These are phyloP conservation scores for Cryptops parisi DNA, from an alignment of 2,888 invertebrate species.

Conservation along the genomic window DNA sequence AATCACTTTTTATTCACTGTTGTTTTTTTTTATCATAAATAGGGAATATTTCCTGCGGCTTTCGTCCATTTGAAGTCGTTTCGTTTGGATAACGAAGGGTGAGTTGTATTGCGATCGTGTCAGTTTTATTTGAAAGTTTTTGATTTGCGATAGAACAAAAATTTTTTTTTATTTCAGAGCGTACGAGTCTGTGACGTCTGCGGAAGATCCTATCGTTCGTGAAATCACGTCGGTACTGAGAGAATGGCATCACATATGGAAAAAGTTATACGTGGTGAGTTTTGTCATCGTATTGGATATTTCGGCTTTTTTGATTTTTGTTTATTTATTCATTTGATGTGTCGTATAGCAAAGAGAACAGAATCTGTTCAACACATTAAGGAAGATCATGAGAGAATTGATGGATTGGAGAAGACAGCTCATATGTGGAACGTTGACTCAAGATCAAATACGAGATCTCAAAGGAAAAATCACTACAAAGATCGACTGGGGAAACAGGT, in stretches of 20 bases:
- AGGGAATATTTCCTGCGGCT: constrained; percentile 64
- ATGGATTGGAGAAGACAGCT: constrained; percentile 71
- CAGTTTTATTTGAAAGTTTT: neutral
- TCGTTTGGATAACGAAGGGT: constrained; percentile 67
- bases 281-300: too few relatives aligned
- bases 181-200: constrained; percentile 51
- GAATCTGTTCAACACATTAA: constrained; percentile 69
- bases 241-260: constrained; percentile 92
- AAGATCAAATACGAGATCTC: constrained; percentile 75
- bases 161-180: constrained; percentile 29
- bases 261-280: constrained; percentile 69
- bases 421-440: constrained; percentile 73
- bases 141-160: neutral
- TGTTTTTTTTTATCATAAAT: constrained; percentile 29
- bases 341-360: constrained; percentile 69
- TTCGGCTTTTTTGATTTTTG: neutral
- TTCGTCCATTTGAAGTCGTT: constrained; percentile 64
- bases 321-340: constrained; percentile 23
- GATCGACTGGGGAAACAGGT: constrained; percentile 95
- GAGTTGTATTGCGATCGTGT: constrained; percentile 19
- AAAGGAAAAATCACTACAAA: constrained; percentile 75
- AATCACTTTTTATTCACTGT: neutral
- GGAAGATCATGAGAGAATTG: constrained; percentile 79
- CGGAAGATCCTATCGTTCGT: constrained; percentile 76
- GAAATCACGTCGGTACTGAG: constrained; percentile 80